Evolutionary conservation across 92 coral and sea anemone species (phyloP).

Genomic region (Muricea muricata): DNA sequence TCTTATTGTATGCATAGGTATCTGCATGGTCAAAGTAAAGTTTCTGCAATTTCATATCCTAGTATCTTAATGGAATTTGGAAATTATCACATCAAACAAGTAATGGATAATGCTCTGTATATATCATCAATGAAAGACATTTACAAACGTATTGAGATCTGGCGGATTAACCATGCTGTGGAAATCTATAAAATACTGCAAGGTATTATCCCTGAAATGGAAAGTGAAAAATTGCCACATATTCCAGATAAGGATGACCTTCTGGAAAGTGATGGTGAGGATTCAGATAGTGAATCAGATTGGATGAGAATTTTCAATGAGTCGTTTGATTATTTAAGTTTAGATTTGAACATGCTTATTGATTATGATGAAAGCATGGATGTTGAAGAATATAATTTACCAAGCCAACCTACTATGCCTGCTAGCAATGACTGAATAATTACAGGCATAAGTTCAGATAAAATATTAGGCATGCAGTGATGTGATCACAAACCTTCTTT

Average conservation of each 20-base stretch:
- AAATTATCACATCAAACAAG: conserved; percentile 5
- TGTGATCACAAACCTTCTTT: too few relatives aligned
- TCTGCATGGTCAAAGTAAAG: conserved; percentile 9
- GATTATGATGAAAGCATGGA: neutral
- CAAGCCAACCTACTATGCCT: neutral
- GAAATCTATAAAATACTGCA: conserved; percentile 23
- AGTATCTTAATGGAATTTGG: neutral
- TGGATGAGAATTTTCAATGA: conserved; percentile 9
- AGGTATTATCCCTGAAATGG: conserved; percentile 8
- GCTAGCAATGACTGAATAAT: too few relatives aligned
- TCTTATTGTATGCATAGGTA: conserved; percentile 6
- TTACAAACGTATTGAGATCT: conserved; percentile 28
- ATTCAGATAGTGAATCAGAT: neutral
- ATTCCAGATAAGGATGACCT: conserved; percentile 12
- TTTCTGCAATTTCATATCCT: conserved; percentile 38
- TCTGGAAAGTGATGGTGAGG: conserved; percentile 16
- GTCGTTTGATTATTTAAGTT: neutral
- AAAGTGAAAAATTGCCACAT: neutral
- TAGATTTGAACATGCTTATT: neutral
- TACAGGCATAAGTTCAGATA: too few relatives aligned
- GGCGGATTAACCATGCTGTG: conserved; percentile 2
- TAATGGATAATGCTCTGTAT: conserved; percentile 5
- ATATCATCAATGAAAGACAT: conserved; percentile 30
- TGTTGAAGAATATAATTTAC: neutral
- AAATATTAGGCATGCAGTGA: too few relatives aligned